Evolutionary conservation across 2,888 invertebrate genomes (phyloP).

Genomic region (Brachycybe producta): DNA sequence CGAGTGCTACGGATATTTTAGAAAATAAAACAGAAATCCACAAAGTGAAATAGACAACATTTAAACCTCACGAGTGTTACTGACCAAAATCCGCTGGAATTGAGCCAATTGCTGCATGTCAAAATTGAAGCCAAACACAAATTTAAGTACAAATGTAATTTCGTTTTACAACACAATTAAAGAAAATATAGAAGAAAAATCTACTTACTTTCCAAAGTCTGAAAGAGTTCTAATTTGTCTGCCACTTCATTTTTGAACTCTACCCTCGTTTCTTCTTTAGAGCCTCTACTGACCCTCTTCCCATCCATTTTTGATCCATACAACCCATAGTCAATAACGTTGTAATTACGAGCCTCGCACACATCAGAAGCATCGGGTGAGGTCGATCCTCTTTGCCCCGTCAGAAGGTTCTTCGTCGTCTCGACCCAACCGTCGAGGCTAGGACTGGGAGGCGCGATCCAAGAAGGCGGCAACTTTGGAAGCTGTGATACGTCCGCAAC

Average conservation of each 20-base stretch:
- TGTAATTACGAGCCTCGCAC: background rate
- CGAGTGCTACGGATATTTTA: too few relatives aligned
- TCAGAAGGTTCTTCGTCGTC: slow-evolving; percentile 26
- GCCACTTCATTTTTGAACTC: slow-evolving; percentile 88
- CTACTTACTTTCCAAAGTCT: slow-evolving; percentile 81
- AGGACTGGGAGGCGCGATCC: slow-evolving; percentile 55
- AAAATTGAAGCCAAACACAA: background rate
- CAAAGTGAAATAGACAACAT: background rate
- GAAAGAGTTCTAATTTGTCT: slow-evolving; percentile 89
- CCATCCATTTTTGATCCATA: slow-evolving; percentile 36
- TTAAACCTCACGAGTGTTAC: background rate
- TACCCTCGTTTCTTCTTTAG: slow-evolving; percentile 45
- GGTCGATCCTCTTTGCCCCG: slow-evolving; percentile 21
- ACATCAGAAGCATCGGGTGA: slow-evolving; percentile 2
- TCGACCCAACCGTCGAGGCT: slow-evolving; percentile 37
- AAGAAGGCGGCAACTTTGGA: slow-evolving; percentile 57
- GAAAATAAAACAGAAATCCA: background rate
- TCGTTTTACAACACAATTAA: background rate
- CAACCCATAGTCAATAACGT: slow-evolving; percentile 22
- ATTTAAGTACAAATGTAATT: background rate
- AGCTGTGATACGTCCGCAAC: background rate
- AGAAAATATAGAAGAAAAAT: background rate
- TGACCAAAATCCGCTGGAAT: slow-evolving; percentile 16
- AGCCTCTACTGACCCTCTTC: slow-evolving; percentile 13
- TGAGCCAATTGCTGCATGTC: slow-evolving; percentile 7